Base-by-base conservation (phyloP, 2,797 vertebrate species). In the Salmo trutta region DNA sequence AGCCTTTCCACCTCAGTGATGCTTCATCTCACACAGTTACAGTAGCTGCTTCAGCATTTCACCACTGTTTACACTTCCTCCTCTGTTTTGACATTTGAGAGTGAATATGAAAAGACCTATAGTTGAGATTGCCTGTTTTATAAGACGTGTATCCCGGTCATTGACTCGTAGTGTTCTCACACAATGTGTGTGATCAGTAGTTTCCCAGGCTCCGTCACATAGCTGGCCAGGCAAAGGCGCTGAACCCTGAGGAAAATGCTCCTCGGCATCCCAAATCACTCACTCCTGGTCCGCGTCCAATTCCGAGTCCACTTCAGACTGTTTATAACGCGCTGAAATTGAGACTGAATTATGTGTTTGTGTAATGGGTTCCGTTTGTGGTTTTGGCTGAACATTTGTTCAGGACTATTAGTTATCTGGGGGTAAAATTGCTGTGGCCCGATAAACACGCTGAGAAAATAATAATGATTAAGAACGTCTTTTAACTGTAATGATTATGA, bases 301-400 rank as follows among this genome's bases (percentile, higher is more conserved):
- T 95, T 95, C 94, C 93, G 94, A 95, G 93, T 94, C 95, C 94
- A 95, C 95, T 96, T 94, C 95, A 95, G 95, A 95, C 93, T 95
- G 95, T 96, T 96, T 96, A 96, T 94, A 95, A 93, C 94, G 93
- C 94, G 94, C 94, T 95, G 95, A 95, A 96, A 95, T 95, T 95
- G 94, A 95, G 94, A 95, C 93, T 96, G 95, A 96, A 95, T 96
- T 95, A 96, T 96, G 95, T 96, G 94, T 95, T 96, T 95, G 94
- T 95, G 93, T 95, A 95, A 95, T 94, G 92, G 93, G 95, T 95
- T 95, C 95, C 93, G 95, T 95, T 96, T 95, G 94, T 95, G 95
- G 94, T 94, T 54, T 4, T 88, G 94, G 90, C 92, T 93, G 94
- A 95, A 95, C 95, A 94, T 96, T 95, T 95, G 95, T 94, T 95